Base-by-base conservation (phyloP, 2,797 vertebrate species). In the Tokudaia muenninki region DNA sequence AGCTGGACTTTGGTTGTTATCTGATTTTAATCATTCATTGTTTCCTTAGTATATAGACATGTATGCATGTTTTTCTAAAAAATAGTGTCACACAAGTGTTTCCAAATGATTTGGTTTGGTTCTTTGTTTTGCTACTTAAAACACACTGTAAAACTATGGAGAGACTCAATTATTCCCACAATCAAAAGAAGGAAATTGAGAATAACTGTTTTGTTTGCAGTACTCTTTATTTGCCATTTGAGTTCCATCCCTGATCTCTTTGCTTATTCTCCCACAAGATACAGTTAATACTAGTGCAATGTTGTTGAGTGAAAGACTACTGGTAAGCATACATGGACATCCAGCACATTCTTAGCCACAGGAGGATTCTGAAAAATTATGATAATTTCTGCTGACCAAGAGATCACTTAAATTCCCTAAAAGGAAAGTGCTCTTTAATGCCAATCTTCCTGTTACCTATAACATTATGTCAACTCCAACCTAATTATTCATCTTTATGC, bases 261-360 rank as follows among this genome's bases (percentile, higher is more conserved):
- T 86, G 22, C 57, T 31, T 90, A 97, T 93, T 61, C 50, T 89
- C 52, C 87, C 63, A 77, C 37, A 77, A 26, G 9, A 55, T 78
- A 17, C 37, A 93, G 90, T 74, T 96, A 96, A 95, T 91, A 57
- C 70, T 57, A 94, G 31, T 14, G 22, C 12, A 50, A 65, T 52
- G 3, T 13, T 9, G 74, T 86, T 92, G 86, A 92, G 41, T 86
- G 65, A 70, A 96, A 94, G 81, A 86, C 70, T 41, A 37, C 79
- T 41, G 96, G 63, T 17, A 96, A 92, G 77, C 22, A 65, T 17
- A 96, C 81, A 93, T 82, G 59, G 84, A 82, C 88, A 67, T 75
- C 90, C 91, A 93, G 81, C 74, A 95, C 91, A 94, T 97, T 97
- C 93, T 93, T 87, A 77, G 84, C 21, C 95, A 89, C 96, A 95